Evolutionary conservation across 2,888 invertebrate species (phyloP), one percentile per base, ranked within the genome.

Genomic region (Oscheius sp.): DNA sequence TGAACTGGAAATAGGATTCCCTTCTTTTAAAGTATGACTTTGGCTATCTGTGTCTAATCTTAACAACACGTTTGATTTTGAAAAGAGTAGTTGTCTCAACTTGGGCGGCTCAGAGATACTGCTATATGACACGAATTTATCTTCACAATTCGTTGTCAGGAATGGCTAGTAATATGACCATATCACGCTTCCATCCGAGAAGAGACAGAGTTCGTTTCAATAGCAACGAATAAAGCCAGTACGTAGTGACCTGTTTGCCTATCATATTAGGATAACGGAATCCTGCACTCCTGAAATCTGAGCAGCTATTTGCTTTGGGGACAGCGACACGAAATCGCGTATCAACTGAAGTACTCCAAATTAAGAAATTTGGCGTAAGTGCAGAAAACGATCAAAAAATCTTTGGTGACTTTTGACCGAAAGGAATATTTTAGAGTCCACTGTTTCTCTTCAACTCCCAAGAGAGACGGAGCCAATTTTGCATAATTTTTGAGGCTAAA

Each of bases 201-300:
- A 57, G 57, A 29, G 57, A 57, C 29, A 57, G 9, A 29, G 57
- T 33, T 33, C 10, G 32, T 21, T 57, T 42, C 7, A 53, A 53
- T 4, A 4, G n/a, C 2, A 53, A 4, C 29, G 29, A 53, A 53
- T 21, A 11, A 53, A 29, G 53, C n/a, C 13, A 53, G 1, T 53
- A 3, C 53, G 13, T 53, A 29, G 13, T 53, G 29, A 53, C 29
- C 11, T 68, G 42, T 68, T 68, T 68, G 55, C n/a, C 53, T 68
- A 68, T 68, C 68, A 68, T 68, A 68, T 68, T 53, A 55, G 68
- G 55, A 68, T 68, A 68, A 68, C 66, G 68, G 68, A 42, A 55
- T 68, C 68, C 55, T n/a, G 68, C 53, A 63, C 48, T 55, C 68
- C 68, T 68, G 68, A 68, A 68, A 68, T 68, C 68, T 37, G 68